phyloP scores from a whole-genome alignment of 2,113 vertebrate genomes.

The Motacilla alba region DNA sequence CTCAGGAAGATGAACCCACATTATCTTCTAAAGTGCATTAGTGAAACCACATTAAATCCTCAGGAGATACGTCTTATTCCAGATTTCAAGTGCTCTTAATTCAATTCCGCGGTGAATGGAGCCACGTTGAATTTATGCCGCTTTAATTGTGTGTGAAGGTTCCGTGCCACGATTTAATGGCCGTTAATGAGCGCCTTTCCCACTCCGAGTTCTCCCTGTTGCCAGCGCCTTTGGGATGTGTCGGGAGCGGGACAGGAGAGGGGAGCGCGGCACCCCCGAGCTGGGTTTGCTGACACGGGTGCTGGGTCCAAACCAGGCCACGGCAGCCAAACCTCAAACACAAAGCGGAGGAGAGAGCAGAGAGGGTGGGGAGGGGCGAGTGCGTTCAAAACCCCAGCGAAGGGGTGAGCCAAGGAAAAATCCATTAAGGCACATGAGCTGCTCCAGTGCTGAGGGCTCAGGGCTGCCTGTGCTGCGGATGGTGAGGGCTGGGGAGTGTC shows the following conservation, averaged over 20 bases:
- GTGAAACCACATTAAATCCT: neutral
- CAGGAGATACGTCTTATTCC: neutral
- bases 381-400: neutral
- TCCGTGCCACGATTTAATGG: neutral
- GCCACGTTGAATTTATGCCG: neutral
- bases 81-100: neutral
- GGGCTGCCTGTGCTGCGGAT: rapidly evolving
- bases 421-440: neutral
- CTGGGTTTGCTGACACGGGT: rapidly evolving
- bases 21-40: neutral
- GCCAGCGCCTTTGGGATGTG: neutral
- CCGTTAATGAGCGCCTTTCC: neutral
- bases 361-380: rapidly evolving
- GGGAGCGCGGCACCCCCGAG: neutral
- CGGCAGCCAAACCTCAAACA: neutral
- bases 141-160: neutral
- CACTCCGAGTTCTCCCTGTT: rapidly evolving
- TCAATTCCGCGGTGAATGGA: neutral
- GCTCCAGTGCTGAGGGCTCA: neutral
- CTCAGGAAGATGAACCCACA: neutral
- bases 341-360: rapidly evolving
- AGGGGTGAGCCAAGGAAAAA: neutral
- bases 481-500: neutral
- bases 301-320: neutral
- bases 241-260: neutral